Conservation (phyloP, 1,140 invertebrate species). For the Ceratosolen fusciceps region DNA sequence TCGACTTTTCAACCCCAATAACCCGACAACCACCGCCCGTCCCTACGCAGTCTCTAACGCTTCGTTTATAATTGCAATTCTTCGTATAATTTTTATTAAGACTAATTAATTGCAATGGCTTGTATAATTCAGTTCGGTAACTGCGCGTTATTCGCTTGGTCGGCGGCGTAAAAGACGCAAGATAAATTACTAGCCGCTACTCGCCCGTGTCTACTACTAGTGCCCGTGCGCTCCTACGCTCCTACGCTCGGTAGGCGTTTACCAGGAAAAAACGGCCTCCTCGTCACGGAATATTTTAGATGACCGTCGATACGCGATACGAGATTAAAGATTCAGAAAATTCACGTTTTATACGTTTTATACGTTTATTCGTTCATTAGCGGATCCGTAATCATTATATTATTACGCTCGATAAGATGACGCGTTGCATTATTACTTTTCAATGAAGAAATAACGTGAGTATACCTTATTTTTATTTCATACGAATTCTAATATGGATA, state of each 20-base stretch:
- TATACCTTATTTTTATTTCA: too few species aligned
- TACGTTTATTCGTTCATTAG: too few species aligned
- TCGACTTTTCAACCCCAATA: slow-evolving; percentile 36
- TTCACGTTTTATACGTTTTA: too few species aligned
- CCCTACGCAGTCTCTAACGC: not conserved
- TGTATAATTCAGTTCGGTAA: slow-evolving; percentile 64
- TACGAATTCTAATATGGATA: not conserved
- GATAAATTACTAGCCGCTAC: slow-evolving; percentile 59
- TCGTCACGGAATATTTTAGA: not conserved
- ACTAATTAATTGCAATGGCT: slow-evolving; percentile 71
- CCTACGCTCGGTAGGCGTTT: too few species aligned
- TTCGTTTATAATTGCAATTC: slow-evolving; percentile 66
- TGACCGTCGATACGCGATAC: not conserved
- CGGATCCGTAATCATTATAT: too few species aligned
- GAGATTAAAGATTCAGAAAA: too few species aligned
- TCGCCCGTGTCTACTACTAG: not conserved
- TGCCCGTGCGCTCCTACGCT: slow-evolving; percentile 1
- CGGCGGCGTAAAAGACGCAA: slow-evolving; percentile 40
- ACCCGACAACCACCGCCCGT: not conserved
- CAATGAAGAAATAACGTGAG: not conserved
- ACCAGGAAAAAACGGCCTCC: slow-evolving; percentile 34
- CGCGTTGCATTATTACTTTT: slow-evolving; percentile 18
- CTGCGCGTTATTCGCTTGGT: slow-evolving; percentile 49
- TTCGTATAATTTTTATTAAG: slow-evolving; percentile 71
- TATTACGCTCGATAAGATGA: too few species aligned